Conservation (phyloP, 2,113 vertebrate genomes). For the Ceyx melanurus region DNA sequence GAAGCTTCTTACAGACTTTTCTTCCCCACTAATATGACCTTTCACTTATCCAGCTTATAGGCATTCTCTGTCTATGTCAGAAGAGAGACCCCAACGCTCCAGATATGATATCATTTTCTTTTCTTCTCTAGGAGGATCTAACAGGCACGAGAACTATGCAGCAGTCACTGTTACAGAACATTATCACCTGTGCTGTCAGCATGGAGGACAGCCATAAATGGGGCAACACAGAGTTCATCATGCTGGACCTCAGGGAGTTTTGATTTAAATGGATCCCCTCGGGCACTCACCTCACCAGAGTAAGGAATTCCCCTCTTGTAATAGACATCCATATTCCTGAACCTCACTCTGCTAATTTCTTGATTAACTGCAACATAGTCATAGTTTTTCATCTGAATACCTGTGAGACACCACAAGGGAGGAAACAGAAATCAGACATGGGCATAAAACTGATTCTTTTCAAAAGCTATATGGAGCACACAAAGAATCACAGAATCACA, state of each 20-base stretch:
- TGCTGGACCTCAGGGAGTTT: background rate
- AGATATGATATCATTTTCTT: background rate
- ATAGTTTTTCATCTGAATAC: slow-evolving; percentile 61
- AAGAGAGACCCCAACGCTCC: background rate
- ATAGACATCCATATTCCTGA: slow-evolving; percentile 56
- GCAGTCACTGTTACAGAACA: background rate
- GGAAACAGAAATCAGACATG: background rate
- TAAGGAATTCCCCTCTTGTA: slow-evolving; percentile 75
- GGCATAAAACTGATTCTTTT: background rate
- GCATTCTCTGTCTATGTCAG: background rate
- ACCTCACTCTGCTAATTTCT: slow-evolving; percentile 39
- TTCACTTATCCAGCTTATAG: background rate
- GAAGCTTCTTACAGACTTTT: background rate
- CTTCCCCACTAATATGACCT: background rate
- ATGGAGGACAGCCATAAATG: background rate
- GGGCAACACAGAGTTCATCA: background rate
- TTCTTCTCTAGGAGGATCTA: background rate
- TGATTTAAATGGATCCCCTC: background rate
- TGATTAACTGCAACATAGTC: slow-evolving; percentile 37
- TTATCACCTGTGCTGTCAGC: background rate
- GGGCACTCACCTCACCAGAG: slow-evolving; percentile 62
- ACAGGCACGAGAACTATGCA: background rate
- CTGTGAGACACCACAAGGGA: slow-evolving; percentile 27
- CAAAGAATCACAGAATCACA: too few species aligned
- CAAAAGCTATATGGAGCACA: background rate